Evolutionary conservation across 2,888 invertebrate species (phyloP).

Genomic region (Pyrrhia umbra): DNA sequence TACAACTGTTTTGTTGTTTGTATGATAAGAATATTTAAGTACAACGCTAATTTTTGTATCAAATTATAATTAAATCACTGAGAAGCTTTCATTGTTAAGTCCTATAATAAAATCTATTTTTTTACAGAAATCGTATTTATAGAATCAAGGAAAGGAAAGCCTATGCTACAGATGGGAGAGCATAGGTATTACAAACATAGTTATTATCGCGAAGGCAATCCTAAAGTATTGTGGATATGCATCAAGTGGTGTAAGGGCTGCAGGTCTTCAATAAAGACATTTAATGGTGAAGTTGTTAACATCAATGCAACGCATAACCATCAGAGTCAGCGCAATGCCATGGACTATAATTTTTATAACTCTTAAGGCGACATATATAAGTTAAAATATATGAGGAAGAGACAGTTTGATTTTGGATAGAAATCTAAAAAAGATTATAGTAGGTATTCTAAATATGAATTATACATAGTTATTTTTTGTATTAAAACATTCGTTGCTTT

Average conservation of each 20-base stretch:
- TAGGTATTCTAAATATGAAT: too few relatives aligned
- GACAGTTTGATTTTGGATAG: too few relatives aligned
- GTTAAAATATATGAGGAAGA: too few relatives aligned
- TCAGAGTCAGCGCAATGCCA: slow-evolving; percentile 12
- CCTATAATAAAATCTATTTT: neutral
- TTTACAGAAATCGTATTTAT: slow-evolving; percentile 31
- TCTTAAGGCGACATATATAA: slow-evolving; percentile 3
- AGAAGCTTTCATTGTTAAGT: too few relatives aligned
- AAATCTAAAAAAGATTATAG: too few relatives aligned
- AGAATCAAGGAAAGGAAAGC: slow-evolving; percentile 47
- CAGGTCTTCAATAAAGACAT: slow-evolving; percentile 70
- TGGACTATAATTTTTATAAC: slow-evolving; percentile 25
- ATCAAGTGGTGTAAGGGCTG: slow-evolving; percentile 65
- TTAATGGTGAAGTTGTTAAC: slow-evolving; percentile 66
- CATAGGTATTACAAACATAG: slow-evolving; percentile 69
- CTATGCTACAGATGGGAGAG: slow-evolving; percentile 59
- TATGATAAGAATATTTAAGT: too few relatives aligned
- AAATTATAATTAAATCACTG: neutral
- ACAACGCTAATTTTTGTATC: too few relatives aligned
- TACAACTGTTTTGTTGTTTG: too few relatives aligned
- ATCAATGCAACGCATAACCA: slow-evolving; percentile 68
- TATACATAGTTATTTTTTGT: too few relatives aligned
- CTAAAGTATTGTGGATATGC: slow-evolving; percentile 70
- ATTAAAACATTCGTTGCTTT: too few relatives aligned
- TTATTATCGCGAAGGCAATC: slow-evolving; percentile 53